Evolutionary conservation across 1,140 invertebrate genomes (phyloP).

Genomic region (Myzus persicae): DNA sequence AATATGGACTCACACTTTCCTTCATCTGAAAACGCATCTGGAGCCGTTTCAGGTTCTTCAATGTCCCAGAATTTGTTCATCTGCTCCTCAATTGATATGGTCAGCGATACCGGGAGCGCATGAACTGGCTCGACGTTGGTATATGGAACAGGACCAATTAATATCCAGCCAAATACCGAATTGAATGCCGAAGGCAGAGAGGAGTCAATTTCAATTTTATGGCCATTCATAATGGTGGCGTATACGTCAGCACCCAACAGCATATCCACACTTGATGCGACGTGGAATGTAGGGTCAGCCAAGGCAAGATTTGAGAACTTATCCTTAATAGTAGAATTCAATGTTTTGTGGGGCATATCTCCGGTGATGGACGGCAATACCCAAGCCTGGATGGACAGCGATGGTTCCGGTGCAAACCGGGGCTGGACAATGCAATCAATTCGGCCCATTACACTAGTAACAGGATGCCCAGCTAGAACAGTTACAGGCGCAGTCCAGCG

Average conservation of each 20-base stretch:
- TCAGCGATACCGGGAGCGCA: not conserved
- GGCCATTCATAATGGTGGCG: not conserved
- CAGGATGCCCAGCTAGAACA: too few species aligned
- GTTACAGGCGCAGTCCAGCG: too few species aligned
- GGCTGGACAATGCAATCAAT: too few species aligned
- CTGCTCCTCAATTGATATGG: not conserved
- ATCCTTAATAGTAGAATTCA: not conserved
- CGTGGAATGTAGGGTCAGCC: not conserved
- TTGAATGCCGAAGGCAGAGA: not conserved
- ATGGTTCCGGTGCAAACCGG: too few species aligned
- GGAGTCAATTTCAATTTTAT: not conserved
- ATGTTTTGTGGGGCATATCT: too few species aligned
- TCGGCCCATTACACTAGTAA: too few species aligned
- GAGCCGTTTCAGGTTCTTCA: not conserved
- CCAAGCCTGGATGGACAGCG: too few species aligned
- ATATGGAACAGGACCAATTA: conserved; percentile 8
- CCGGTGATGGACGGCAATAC: too few species aligned
- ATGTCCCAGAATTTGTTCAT: conserved; percentile 11
- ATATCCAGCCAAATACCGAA: conserved; percentile 34
- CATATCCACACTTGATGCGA: not conserved
- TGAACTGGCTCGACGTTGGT: conserved; percentile 32
- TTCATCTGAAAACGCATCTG: not conserved
- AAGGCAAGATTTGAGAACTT: not conserved
- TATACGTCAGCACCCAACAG: not conserved
- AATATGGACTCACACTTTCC: not conserved